Evolutionary conservation across 2,113 vertebrate genomes (phyloP), one percentile per base, ranked within the genome.

Genomic region (Hippocampus guttulatus): DNA sequence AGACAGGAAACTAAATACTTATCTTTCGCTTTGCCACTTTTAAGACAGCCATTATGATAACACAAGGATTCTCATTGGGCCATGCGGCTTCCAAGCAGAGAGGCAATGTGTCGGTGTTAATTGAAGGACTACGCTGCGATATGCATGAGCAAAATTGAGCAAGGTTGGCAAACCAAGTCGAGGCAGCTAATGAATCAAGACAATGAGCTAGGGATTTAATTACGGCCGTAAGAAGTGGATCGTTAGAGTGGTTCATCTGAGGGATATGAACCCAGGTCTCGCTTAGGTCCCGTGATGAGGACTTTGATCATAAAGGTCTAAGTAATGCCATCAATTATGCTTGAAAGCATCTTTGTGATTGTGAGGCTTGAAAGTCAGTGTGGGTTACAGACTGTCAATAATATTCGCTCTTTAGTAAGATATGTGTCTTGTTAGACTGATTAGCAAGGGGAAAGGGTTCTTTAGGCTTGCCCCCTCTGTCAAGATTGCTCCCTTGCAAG

Each of bases 111-210:
- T 85, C 72, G 69, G 78, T 68, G 76, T 85, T 79, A 69, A 73
- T 73, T 72, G 77, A 85, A 66, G 64, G 83, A 76, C 77, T 75
- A 60, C 74, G 81, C 79, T 75, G 75, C 75, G 80, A 87, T 87
- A 82, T 77, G 82, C 66, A 68, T 76, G 84, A 84, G 77, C 79
- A 71, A 88, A 90, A 91, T 89, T 87, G 85, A 90, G 88, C 87
- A 86, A 87, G 87, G 85, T 87, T 90, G 86, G 86, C 84, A 87
- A 89, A 89, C 68, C 64, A 62, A 76, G 75, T 79, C 64, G 78
- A 71, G 81, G 70, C 41, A 87, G 78, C 84, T 83, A 90, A 90
- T 91, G 87, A 89, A 90, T 90, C 87, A 87, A 88, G 88, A 91
- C 89, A 85, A 87, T 88, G 79, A 85, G 80, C 74, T 75, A 45